Percentiles rank a stretch among this genome's conserved stretches.
Evolutionary conservation across 2,113 vertebrate genomes (phyloP).

Genomic region (Marcusenius ussheri): DNA sequence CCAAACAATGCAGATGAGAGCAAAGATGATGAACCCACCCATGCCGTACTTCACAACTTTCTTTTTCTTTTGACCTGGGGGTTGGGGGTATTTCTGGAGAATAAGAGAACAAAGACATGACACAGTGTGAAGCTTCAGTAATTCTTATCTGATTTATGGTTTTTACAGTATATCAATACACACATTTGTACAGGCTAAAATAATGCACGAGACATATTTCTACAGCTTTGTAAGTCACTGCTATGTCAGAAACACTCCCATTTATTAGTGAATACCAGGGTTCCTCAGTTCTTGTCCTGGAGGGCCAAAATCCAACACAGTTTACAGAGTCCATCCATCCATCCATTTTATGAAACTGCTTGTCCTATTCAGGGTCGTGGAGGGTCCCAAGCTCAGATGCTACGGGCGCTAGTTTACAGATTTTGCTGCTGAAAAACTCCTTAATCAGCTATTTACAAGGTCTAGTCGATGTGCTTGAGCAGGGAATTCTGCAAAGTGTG

Average conservation of each 20-base stretch:
- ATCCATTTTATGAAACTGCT: background rate
- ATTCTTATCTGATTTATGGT: background rate
- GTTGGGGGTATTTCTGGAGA: conserved; percentile 64
- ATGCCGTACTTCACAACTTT: conserved; percentile 58
- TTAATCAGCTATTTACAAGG: background rate
- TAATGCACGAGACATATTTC: background rate
- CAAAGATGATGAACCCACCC: conserved; percentile 59
- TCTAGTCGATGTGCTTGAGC: background rate
- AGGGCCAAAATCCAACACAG: background rate
- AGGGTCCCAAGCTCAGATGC: background rate
- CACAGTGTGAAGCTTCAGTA: background rate
- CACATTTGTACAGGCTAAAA: background rate
- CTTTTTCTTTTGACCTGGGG: conserved; percentile 65
- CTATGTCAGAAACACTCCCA: background rate
- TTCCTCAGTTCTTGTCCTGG: background rate
- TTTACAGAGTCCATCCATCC: background rate
- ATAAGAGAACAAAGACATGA: background rate
- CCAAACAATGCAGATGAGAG: conserved; percentile 55
- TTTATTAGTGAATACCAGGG: background rate
- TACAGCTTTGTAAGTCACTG: background rate
- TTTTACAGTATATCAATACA: background rate
- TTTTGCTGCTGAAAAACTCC: background rate
- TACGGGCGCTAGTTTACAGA: background rate
- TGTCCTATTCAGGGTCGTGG: background rate
- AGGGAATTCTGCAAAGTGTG: background rate